Percentiles rank a stretch among this genome's conserved stretches.
Conservation (phyloP, 2,797 vertebrate genomes). For the Spondyliosoma cantharus region DNA sequence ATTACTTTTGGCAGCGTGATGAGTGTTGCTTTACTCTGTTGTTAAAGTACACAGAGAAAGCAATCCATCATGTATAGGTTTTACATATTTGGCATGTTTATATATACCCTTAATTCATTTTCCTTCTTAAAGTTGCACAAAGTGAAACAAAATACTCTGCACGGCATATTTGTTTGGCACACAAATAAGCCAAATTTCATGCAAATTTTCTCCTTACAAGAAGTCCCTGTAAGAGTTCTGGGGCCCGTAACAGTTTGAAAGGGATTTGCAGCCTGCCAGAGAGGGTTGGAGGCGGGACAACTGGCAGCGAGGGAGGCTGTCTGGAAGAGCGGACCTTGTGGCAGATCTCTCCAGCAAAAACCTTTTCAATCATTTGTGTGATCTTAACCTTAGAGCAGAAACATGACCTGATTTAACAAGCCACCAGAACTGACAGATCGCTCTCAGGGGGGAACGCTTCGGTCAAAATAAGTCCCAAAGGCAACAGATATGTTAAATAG, state of each 20-base stretch:
- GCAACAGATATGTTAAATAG: conserved; percentile 53
- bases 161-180: conserved; percentile 58
- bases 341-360: conserved; percentile 65
- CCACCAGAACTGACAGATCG: conserved; percentile 60
- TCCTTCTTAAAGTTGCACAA: conserved; percentile 36
- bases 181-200: conserved; percentile 62
- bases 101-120: conserved; percentile 48
- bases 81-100: conserved; percentile 53
- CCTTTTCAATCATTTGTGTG: conserved; percentile 74
- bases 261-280: conserved; percentile 51
- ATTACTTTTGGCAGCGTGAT: conserved; percentile 49
- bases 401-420: conserved; percentile 70
- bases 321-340: conserved; percentile 57
- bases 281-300: conserved; percentile 68
- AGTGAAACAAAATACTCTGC: conserved; percentile 56
- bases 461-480: conserved; percentile 57
- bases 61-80: conserved; percentile 50
- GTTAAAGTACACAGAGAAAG: conserved; percentile 43
- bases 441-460: conserved; percentile 34
- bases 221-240: conserved; percentile 54
- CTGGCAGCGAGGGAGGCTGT: conserved; percentile 61
- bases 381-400: conserved; percentile 71
- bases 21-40: conserved; percentile 50
- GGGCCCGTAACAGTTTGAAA: conserved; percentile 57
- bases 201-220: conserved; percentile 63